Percentiles rank a stretch among this genome's conserved stretches.
Conservation (phyloP, 1,140 invertebrate species). For the Drosophila varians region DNA sequence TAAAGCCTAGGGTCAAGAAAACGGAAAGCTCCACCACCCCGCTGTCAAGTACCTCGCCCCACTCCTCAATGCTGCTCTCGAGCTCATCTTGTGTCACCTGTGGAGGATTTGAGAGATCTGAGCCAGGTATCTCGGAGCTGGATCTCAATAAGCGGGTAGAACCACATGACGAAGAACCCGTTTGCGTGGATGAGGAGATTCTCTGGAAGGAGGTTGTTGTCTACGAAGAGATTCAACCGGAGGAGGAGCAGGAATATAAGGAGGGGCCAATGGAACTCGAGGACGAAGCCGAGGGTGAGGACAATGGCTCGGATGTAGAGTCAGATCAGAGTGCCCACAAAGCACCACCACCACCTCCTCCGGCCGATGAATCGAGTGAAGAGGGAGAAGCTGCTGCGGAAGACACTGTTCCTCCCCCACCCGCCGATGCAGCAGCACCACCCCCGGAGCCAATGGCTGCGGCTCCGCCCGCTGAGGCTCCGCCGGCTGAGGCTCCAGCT, state of each 20-base stretch:
- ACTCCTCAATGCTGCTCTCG: slow-evolving; percentile 60
- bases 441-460: slow-evolving; percentile 9
- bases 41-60: slow-evolving; percentile 38
- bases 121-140: slow-evolving; percentile 30
- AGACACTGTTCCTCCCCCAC: slow-evolving; percentile 23
- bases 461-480: slow-evolving; percentile 12
- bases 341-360: slow-evolving; percentile 11
- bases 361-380: slow-evolving; percentile 50
- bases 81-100: slow-evolving; percentile 71
- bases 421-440: slow-evolving; percentile 77
- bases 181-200: slow-evolving; percentile 65
- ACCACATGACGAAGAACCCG: slow-evolving; percentile 43
- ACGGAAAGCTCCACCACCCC: slow-evolving; percentile 24
- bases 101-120: slow-evolving; percentile 60
- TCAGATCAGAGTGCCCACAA: slow-evolving; percentile 16
- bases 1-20: slow-evolving; percentile 20
- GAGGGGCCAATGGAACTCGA: slow-evolving; percentile 5
- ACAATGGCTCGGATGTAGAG: slow-evolving; percentile 17
- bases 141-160: slow-evolving; percentile 59
- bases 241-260: slow-evolving; percentile 46
- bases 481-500: slow-evolving; percentile 6
- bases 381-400: background rate
- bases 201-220: slow-evolving; percentile 67
- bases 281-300: slow-evolving; percentile 13
- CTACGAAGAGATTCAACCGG: slow-evolving; percentile 79